phyloP scores from a whole-genome alignment of 2,113 vertebrate genomes.

The Oncorhynchus kisutch region DNA sequence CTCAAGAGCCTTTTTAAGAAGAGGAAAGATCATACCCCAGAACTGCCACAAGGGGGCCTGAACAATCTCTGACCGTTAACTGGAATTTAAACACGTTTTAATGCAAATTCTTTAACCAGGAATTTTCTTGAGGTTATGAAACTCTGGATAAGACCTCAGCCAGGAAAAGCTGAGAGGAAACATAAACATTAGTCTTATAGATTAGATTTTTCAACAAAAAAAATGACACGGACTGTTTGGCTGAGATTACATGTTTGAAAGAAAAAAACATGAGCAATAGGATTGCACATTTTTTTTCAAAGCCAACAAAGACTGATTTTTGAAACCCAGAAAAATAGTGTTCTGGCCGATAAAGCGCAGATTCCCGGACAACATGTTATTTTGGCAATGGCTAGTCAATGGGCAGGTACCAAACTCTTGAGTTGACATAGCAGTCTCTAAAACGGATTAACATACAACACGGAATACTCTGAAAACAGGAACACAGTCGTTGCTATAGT shows the following conservation, averaged over 20 bases:
- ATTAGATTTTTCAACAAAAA: background rate
- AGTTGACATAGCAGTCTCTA: too few species aligned
- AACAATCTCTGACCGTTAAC: constrained; percentile 62
- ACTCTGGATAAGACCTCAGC: background rate
- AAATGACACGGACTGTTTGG: background rate
- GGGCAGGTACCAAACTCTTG: too few species aligned
- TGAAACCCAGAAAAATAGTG: background rate
- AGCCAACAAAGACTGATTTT: background rate
- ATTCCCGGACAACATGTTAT: too few species aligned
- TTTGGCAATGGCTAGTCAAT: too few species aligned
- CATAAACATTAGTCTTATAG: background rate
- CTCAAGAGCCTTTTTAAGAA: constrained; percentile 95
- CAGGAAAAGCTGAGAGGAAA: background rate
- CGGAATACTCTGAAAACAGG: too few species aligned
- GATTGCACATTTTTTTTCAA: background rate
- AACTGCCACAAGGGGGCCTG: constrained; percentile 59
- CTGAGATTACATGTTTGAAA: background rate
- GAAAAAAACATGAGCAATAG: background rate
- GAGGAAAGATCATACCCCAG: constrained; percentile 69
- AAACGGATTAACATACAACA: too few species aligned
- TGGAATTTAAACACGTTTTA: background rate
- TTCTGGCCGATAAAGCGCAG: background rate
- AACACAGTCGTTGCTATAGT: too few species aligned
- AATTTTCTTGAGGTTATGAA: background rate
- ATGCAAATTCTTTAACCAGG: background rate